Conservation (phyloP, 2,113 vertebrate genomes). For the Podocnemis expansa region DNA sequence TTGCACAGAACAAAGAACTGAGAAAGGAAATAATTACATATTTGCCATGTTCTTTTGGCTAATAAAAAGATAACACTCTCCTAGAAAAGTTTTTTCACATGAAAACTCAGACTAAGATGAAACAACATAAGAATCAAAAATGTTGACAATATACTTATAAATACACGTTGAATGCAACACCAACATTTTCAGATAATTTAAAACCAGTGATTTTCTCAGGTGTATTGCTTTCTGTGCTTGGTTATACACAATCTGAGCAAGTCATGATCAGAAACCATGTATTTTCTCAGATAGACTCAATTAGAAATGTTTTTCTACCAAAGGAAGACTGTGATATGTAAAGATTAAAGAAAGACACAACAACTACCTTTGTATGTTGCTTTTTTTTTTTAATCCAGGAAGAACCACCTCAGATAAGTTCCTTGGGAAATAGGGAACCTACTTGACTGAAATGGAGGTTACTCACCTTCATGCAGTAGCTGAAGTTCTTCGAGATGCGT, state of each 20-base stretch:
- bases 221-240: neutral
- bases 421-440: neutral
- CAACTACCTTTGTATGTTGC: neutral
- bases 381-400: neutral
- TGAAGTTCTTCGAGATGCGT: no score
- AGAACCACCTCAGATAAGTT: neutral
- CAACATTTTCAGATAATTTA: neutral
- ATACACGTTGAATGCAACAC: neutral
- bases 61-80: neutral
- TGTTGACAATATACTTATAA: neutral
- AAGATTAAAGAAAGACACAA: neutral
- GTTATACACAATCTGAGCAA: neutral
- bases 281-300: neutral
- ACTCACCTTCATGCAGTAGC: no score
- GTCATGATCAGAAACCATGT: neutral
- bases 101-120: neutral
- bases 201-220: neutral
- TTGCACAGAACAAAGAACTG: constrained; percentile 1
- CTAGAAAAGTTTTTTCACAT: neutral
- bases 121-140: neutral
- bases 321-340: neutral
- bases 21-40: constrained; percentile 37
- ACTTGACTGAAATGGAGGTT: no score
- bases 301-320: neutral
- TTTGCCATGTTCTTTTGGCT: constrained; percentile 4